A percentile compares a stretch with the other conserved stretches of the same genome.
phyloP scores from a whole-genome alignment of 2,113 vertebrate genomes.

The Pao palembangensis region DNA sequence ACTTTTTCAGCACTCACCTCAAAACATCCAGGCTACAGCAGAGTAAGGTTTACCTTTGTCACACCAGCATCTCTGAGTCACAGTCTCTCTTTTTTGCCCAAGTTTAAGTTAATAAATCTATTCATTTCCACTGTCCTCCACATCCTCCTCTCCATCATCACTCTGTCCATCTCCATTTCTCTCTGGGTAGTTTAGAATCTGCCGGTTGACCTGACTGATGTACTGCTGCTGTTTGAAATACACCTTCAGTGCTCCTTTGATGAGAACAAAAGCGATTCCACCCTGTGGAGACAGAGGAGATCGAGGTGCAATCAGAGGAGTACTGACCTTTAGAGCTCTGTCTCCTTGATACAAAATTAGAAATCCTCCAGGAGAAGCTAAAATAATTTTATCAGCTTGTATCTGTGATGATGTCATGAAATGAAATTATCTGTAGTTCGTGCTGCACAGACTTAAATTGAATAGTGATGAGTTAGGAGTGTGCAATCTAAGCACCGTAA shows the following conservation, averaged over 20 bases:
- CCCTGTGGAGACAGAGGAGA: conserved; percentile 50
- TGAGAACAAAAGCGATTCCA: conserved; percentile 72
- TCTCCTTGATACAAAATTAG: background rate
- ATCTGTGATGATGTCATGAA: background rate
- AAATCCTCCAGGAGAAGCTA: background rate
- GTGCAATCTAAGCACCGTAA: background rate
- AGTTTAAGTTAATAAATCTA: background rate
- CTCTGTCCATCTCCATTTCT: conserved; percentile 1
- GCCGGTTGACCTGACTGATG: conserved; percentile 69
- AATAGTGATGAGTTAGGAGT: background rate
- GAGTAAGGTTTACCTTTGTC: too few relatives aligned
- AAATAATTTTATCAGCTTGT: background rate
- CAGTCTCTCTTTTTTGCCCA: background rate
- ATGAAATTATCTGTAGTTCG: background rate
- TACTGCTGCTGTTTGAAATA: conserved; percentile 79
- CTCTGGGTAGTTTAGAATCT: conserved; percentile 72
- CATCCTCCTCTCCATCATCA: conserved; percentile 39
- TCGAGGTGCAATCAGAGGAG: background rate
- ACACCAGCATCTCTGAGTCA: too few relatives aligned
- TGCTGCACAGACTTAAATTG: background rate
- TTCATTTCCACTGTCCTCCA: conserved; percentile 61
- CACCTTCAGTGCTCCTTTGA: conserved; percentile 76
- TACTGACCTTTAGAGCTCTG: background rate
- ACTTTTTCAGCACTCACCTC: too few relatives aligned
- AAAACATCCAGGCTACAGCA: too few relatives aligned